These are phyloP conservation scores for Oophaga pumilio DNA, from an alignment of 2,113 vertebrate genomes.

Conservation along the genomic window DNA sequence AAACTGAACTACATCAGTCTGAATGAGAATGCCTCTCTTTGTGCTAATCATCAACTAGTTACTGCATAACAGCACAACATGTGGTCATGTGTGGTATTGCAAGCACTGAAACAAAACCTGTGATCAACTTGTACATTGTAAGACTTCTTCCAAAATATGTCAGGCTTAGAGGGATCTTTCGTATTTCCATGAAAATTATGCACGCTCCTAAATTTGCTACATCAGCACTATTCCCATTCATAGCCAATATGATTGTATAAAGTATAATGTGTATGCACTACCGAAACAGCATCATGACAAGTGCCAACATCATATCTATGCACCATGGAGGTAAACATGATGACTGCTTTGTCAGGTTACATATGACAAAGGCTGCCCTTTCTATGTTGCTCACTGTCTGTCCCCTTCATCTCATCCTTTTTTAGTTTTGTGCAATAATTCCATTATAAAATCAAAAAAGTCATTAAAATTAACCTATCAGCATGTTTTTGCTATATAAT, in stretches of 20 bases:
- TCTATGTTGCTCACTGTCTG: too few relatives aligned
- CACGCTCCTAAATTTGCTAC: neutral
- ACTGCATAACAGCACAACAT: neutral
- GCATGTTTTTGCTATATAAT: too few relatives aligned
- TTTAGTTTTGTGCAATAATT: too few relatives aligned
- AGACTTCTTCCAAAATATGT: neutral
- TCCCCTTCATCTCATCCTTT: too few relatives aligned
- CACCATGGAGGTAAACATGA: too few relatives aligned
- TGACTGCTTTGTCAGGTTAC: too few relatives aligned
- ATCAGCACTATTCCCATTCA: neutral
- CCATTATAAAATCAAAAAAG: too few relatives aligned
- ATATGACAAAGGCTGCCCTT: too few relatives aligned
- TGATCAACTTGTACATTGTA: neutral
- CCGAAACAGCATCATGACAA: neutral
- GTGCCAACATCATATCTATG: neutral
- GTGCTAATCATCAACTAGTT: neutral
- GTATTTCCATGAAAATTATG: neutral
- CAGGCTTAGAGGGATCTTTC: neutral
- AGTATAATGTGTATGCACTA: neutral
- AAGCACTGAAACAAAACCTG: neutral
- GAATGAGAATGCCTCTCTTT: neutral
- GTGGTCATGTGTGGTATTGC: slow-evolving; percentile 1
- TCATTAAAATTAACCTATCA: too few relatives aligned
- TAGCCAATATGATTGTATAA: neutral
- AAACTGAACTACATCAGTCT: neutral